Evolutionary conservation across 2,888 invertebrate genomes (phyloP).

Genomic region (Pollenia labialis): DNA sequence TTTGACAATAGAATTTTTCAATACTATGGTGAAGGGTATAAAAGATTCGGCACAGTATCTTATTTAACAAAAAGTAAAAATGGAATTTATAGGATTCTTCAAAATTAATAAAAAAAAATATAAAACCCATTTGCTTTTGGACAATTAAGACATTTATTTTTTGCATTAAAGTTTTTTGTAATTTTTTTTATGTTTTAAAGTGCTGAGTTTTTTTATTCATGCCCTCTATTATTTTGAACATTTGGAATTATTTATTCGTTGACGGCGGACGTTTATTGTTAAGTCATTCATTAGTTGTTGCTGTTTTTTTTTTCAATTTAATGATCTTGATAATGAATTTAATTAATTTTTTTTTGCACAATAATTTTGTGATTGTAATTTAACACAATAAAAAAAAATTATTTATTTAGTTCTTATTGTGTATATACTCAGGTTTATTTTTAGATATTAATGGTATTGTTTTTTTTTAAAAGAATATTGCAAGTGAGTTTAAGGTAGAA

Average conservation of each 20-base stretch:
- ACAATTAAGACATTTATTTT: neutral
- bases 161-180: neutral
- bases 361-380: slow-evolving; percentile 31
- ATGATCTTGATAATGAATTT: slow-evolving; percentile 27
- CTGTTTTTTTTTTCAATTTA: slow-evolving; percentile 6
- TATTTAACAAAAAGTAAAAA: no score
- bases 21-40: no score
- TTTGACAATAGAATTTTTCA: no score
- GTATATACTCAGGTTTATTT: slow-evolving; percentile 24
- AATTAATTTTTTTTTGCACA: slow-evolving; percentile 33
- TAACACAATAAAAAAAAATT: neutral
- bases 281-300: neutral
- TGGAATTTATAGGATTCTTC: no score
- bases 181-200: slow-evolving; percentile 34
- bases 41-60: no score
- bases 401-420: slow-evolving; percentile 9
- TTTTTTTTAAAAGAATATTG: no score
- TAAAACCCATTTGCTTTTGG: no score
- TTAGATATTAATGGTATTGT: neutral
- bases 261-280: slow-evolving; percentile 23
- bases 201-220: slow-evolving; percentile 4
- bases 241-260: slow-evolving; percentile 6
- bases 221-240: neutral
- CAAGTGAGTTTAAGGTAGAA: no score
- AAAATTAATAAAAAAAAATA: no score